Evolutionary conservation across 2,888 invertebrate genomes (phyloP).

Genomic region (Pogonocherus hispidulus): DNA sequence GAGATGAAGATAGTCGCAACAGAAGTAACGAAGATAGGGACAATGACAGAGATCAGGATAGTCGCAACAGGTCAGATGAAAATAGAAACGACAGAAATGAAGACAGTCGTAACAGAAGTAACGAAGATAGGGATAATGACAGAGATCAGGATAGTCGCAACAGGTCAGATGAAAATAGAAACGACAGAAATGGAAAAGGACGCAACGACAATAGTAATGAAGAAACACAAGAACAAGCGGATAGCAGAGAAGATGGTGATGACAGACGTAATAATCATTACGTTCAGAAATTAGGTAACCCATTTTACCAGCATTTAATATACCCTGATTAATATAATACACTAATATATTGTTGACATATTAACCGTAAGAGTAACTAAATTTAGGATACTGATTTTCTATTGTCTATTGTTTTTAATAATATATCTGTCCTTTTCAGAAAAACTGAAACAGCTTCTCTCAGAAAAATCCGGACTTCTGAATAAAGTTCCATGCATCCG

Average conservation of each 20-base stretch:
- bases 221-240: too few species aligned
- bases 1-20: background rate
- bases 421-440: slow-evolving; percentile 15
- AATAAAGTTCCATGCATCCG: slow-evolving; percentile 12
- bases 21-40: background rate
- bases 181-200: background rate
- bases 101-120: background rate
- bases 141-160: background rate
- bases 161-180: background rate
- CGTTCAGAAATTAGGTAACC: slow-evolving; percentile 10
- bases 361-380: too few species aligned
- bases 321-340: too few species aligned
- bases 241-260: too few species aligned
- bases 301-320: too few species aligned
- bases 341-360: too few species aligned
- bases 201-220: background rate
- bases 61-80: background rate
- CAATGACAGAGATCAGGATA: too few species aligned
- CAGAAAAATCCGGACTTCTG: slow-evolving; percentile 7
- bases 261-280: background rate
- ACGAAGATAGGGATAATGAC: background rate
- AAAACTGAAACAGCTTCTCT: background rate
- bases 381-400: too few species aligned
- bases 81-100: background rate
- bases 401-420: background rate